Base-by-base conservation (phyloP, 2,113 vertebrate genomes). In the Centropus bengalensis region DNA sequence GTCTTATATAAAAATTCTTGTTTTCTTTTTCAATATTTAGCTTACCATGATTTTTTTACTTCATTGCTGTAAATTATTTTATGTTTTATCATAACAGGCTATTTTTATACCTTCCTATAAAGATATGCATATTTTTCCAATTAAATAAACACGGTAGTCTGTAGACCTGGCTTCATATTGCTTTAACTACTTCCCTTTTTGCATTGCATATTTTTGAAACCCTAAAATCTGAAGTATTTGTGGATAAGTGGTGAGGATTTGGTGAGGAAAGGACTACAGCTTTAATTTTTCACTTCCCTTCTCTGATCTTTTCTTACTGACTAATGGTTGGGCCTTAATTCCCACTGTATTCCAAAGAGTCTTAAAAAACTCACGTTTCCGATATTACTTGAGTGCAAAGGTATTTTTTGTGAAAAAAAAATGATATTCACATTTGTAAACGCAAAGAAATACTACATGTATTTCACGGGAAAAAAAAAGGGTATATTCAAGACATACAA, bases 201-300 rank as follows among this genome's bases (percentile, higher is more conserved):
- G 10, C 20, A 17, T 59, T 81, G 78, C 6, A 28, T 40, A 56
- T 54, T 62, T 44, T 17, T 5, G 8, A 8, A 54, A 38, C 5
- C 58, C 38, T 54, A 42, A 89, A 51, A 84, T 55, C 12, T 7
- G 1, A 47, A 87, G 22, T 68, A 79, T 28, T 38, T 51, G 21
- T 26, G 30, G 30, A 5, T 64, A 22, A 12, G 15, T 12, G 5
- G 55, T 87, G 32, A 38, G 66, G 19, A 55, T 51, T 68, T 85
- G 17, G 4, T 73, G 10, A 52, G 0, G 2, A 66, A 16, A 3
- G 7, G 1, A 10, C 63, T 82, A 26, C 16, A 60, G 26, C 30
- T 67, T 28, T 58, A 21, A n/a, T 28, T 79, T 85, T 93, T 88
- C 59, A 55, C 22, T 81, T 89, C 54, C 30, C 28, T 0, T 47